phyloP scores from a whole-genome alignment of 1,140 invertebrate species.

The Ephestia elutella region DNA sequence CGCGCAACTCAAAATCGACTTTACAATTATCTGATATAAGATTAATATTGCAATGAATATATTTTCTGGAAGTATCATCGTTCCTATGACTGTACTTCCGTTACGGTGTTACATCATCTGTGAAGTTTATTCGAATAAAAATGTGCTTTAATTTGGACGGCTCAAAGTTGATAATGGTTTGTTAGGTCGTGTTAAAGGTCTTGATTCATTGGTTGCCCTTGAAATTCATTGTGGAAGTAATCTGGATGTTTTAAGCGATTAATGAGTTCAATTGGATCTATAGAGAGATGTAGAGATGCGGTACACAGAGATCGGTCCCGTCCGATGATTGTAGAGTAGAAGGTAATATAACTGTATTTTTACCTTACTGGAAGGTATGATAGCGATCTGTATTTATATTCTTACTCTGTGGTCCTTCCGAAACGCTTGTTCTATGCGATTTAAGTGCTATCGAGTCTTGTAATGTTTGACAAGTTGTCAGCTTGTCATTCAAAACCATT shows the following conservation, averaged over 20 bases:
- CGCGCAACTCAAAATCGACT: neutral
- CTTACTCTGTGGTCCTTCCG: no score
- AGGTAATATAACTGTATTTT: no score
- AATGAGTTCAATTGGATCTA: neutral
- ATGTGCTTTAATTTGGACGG: neutral
- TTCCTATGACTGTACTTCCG: constrained; percentile 11
- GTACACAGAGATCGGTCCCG: no score
- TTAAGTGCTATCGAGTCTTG: no score
- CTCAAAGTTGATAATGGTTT: neutral
- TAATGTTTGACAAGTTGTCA: no score
- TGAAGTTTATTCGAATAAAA: neutral
- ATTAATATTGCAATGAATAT: neutral
- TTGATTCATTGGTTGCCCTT: constrained; percentile 7
- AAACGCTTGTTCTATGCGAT: no score
- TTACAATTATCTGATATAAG: neutral
- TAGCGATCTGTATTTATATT: no score
- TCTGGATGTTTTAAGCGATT: neutral
- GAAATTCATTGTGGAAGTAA: neutral
- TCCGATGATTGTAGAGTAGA: no score
- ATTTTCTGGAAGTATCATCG: constrained; percentile 3
- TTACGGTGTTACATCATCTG: constrained; percentile 10
- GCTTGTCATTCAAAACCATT: no score
- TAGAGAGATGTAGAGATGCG: neutral
- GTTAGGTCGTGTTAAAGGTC: neutral
- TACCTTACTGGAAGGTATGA: no score